Conservation (phyloP, 2,888 invertebrate genomes). For the Pristionchus mayeri region DNA sequence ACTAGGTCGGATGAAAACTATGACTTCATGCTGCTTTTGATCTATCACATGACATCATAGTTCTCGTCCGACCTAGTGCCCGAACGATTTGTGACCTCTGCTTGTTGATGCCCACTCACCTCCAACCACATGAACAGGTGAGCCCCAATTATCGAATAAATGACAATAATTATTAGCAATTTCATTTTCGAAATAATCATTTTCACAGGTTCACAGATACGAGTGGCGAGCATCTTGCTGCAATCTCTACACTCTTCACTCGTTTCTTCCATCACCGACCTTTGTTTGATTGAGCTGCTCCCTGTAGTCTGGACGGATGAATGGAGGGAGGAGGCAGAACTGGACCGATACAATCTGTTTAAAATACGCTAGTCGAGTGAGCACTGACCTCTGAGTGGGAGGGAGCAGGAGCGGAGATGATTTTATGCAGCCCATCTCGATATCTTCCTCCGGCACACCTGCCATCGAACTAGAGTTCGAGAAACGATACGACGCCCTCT, state of each 20-base stretch:
- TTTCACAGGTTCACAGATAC: neutral
- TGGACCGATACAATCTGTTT: neutral
- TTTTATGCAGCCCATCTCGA: constrained; percentile 48
- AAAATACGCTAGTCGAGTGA: neutral
- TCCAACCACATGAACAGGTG: constrained; percentile 73
- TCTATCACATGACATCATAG: no score
- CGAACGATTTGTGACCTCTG: constrained; percentile 19
- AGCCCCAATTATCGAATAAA: constrained; percentile 72
- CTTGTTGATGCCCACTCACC: constrained; percentile 52
- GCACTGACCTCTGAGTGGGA: neutral
- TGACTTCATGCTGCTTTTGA: no score
- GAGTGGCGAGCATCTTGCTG: neutral
- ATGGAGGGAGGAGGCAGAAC: constrained; percentile 29
- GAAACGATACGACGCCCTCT: neutral
- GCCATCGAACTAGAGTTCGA: neutral
- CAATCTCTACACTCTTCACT: neutral
- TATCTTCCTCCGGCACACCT: constrained; percentile 15
- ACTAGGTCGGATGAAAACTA: no score
- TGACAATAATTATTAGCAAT: constrained; percentile 63
- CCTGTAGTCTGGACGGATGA: neutral
- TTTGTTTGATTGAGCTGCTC: constrained; percentile 9
- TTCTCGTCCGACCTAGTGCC: no score
- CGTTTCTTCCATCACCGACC: neutral
- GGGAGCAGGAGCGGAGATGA: constrained; percentile 13
- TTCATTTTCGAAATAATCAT: neutral